Evolutionary conservation across 1,140 invertebrate genomes (phyloP), one percentile per base, ranked within the genome.

Genomic region (Vanessa atalanta): DNA sequence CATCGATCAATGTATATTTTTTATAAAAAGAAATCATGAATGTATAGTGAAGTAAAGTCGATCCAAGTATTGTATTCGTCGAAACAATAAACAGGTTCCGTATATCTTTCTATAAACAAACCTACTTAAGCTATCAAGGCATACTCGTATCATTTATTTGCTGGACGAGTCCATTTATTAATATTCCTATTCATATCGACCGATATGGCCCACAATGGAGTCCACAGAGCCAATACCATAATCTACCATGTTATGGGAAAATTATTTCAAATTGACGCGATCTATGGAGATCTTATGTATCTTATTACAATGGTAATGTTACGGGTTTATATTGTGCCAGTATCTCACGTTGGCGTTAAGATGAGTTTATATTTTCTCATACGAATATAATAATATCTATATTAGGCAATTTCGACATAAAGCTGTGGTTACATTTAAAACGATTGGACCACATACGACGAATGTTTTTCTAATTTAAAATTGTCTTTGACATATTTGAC

Each of bases 181-280:
- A 80, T 77, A 80, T 75, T 77, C 71, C 78, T 68, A 81, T 81
- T 81, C 77, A 81, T 73, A 73, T 75, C 73, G 72, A 74, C 70
- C 66, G 70, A 76, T 74, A 79, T 76, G 73, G 76, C 72, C 75
- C 73, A 83, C 81, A 81, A 77, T 79, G 72, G 78, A 53, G 73
- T 65, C 72, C 74, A 73, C 63, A 67, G 57, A 78, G 69, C 71
- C 72, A 75, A 73, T 73, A 74, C 64, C 76, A 80, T 83, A 82
- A 83, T 81, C 72, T 79, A 72, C 61, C 68, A 74, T 73, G 75
- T 83, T 88, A 88, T 79, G 81, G 83, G 82, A 82, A 82, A 84
- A 86, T 84, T 85, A 86, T 87, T 86, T 84, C 81, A 83, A 83
- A 85, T 83, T 86, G 87, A 84, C 79, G 78, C 78, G 76, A 81